phyloP scores from a whole-genome alignment of 2,888 invertebrate genomes.

The Philereme transversata region DNA sequence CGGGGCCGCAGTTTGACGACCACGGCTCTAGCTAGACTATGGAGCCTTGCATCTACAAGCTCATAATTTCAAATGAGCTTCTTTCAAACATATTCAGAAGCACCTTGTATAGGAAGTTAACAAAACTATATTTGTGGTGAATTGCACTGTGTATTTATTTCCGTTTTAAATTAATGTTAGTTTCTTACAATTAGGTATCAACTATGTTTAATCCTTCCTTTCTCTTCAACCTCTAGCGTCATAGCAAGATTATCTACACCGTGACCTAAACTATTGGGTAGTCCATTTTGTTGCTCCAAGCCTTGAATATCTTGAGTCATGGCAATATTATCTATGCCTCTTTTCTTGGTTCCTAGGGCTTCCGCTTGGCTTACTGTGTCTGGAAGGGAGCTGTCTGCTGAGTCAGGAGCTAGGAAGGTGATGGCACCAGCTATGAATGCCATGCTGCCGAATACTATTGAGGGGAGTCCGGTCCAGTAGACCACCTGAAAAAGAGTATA shows the following conservation, averaged over 20 bases:
- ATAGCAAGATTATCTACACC: slow-evolving; percentile 11
- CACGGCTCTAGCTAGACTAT: too few species aligned
- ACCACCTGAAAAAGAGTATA: slow-evolving; percentile 51
- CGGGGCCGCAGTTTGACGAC: too few species aligned
- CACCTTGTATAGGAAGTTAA: too few species aligned
- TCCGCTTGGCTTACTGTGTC: slow-evolving; percentile 70
- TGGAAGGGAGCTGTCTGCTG: slow-evolving; percentile 59
- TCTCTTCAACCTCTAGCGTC: slow-evolving; percentile 5
- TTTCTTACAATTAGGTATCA: slow-evolving; percentile 4
- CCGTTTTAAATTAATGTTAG: background rate
- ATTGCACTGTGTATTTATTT: background rate
- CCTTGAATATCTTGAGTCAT: slow-evolving; percentile 29
- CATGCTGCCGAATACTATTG: slow-evolving; percentile 59
- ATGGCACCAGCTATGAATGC: slow-evolving; percentile 60
- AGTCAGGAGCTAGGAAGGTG: slow-evolving; percentile 65
- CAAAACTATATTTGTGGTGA: too few species aligned
- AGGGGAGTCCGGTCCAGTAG: slow-evolving; percentile 68
- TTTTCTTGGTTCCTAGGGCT: slow-evolving; percentile 49
- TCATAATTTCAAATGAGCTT: too few species aligned
- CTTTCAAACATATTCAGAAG: too few species aligned
- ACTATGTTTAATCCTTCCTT: slow-evolving; percentile 15
- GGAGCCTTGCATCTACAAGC: too few species aligned
- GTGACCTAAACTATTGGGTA: background rate
- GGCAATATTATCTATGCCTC: slow-evolving; percentile 30
- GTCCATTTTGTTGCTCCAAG: slow-evolving; percentile 14